A percentile compares a stretch with the other conserved stretches of the same genome.
Evolutionary conservation across 1,140 invertebrate genomes (phyloP).

Genomic region (Listronotus bonariensis): DNA sequence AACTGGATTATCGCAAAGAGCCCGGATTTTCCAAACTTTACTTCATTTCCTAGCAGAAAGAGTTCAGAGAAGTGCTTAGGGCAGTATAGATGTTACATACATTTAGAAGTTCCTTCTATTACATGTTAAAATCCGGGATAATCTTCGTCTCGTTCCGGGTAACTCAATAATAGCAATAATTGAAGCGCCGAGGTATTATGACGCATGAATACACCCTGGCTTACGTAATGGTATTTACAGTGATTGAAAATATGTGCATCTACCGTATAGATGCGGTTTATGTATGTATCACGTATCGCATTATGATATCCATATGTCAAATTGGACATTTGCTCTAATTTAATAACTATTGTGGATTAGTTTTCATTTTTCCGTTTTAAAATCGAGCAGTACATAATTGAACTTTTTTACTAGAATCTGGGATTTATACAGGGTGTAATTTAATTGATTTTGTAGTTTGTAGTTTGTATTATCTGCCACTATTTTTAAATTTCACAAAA

Average conservation of each 20-base stretch:
- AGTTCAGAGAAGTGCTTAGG: conserved; percentile 31
- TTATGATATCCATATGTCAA: conserved; percentile 3
- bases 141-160: conserved; percentile 45
- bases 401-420: no score
- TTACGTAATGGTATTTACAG: conserved; percentile 52
- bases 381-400: no score
- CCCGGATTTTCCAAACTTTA: conserved; percentile 14
- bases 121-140: conserved; percentile 52
- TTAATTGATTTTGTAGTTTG: no score
- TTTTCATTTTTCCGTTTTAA: background rate
- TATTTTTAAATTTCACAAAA: no score
- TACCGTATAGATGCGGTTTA: conserved; percentile 33
- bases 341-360: background rate
- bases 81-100: conserved; percentile 44
- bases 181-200: conserved; percentile 49
- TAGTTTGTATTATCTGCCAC: no score
- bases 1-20: conserved; percentile 5
- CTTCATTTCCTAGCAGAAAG: conserved; percentile 16
- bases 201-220: conserved; percentile 51
- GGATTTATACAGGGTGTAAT: no score
- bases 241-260: conserved; percentile 52
- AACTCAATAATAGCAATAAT: conserved; percentile 52
- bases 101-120: conserved; percentile 47
- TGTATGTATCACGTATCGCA: conserved; percentile 2
- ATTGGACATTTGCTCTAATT: background rate